These are phyloP conservation scores for Psococerastis gibbosa DNA, from an alignment of 2,888 invertebrate genomes.

Conservation along the genomic window DNA sequence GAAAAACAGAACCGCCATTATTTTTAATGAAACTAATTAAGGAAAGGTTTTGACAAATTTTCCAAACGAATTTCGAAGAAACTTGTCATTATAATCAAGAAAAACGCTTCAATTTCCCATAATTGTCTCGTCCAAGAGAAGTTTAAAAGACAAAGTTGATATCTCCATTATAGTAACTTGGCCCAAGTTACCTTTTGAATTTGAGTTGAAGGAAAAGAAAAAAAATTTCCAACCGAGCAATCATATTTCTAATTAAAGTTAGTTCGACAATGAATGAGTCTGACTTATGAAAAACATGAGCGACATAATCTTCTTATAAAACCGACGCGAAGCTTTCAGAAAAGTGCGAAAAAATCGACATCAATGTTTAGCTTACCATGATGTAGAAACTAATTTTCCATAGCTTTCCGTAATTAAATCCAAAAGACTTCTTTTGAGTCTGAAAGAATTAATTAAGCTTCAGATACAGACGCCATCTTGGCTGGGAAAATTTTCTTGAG, in stretches of 20 bases:
- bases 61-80: conserved; percentile 2
- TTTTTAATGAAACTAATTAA: conserved; percentile 6
- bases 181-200: conserved; percentile 1
- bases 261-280: not conserved
- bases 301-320: not conserved
- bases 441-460: conserved; percentile 8
- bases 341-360: not conserved
- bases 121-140: conserved; percentile 2
- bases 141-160: not conserved
- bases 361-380: not conserved
- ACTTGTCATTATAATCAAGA: conserved; percentile 8
- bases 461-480: conserved; percentile 4
- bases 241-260: conserved; percentile 10
- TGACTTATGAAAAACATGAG: not conserved
- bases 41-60: conserved; percentile 1
- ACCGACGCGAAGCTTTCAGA: not conserved
- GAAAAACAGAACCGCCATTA: conserved; percentile 9
- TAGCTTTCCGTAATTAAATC: conserved; percentile 9
- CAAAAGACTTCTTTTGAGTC: not conserved
- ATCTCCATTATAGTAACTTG: not conserved
- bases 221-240: conserved; percentile 6
- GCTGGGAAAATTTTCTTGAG: not conserved
- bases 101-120: conserved; percentile 9
- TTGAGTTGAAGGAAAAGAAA: conserved; percentile 3
- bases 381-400: not conserved